Base-by-base conservation (phyloP, 2,797 vertebrate genomes). In the Sebastes steindachneri region DNA sequence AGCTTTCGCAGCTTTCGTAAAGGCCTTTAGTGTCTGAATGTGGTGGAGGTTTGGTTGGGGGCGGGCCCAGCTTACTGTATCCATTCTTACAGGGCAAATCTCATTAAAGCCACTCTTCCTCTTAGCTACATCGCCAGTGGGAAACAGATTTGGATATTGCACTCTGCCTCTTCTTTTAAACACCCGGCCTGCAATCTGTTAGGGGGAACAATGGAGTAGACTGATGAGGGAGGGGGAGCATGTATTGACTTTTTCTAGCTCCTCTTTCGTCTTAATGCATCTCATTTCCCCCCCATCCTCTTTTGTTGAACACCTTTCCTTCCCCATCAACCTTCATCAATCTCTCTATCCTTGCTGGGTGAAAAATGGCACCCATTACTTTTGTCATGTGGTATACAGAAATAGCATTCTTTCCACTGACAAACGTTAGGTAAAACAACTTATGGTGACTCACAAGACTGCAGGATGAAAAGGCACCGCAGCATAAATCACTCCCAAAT, bases 261-360 rank as follows among this genome's bases (percentile, higher is more conserved):
- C 82, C 84, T 85, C 83, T 86, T 88, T 89, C 73, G 11, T 92
- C 90, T 91, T 92, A 94, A 95, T 93, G 92, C 90, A 92, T 93
- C 87, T 93, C 89, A 91, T 88, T 83, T 80, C 80, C 77, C 51
- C 60, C 87, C 72, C 70, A 80, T 90, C 77, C 75, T 88, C 83
- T 92, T 93, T 85, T 92, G 90, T 92, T 91, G 86, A 93, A 86
- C 91, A 93, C 86, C 92, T 91, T 89, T 92, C 88, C 88, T 82
- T 87, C 83, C 77, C 85, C 84, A 86, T 93, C 91, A 85, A 55
- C 86, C 76, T 65, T 85, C 92, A 92, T 92, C 92, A 94, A 93
- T 94, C 68, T 93, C 80, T 86, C 80, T 64, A 83, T 87, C 81
- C 89, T 88, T 63, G 82, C 89, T 79, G 77, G 75, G 84, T 91